Evolutionary conservation across 2,888 invertebrate genomes (phyloP).

Genomic region (Hipparchia sbordonii): DNA sequence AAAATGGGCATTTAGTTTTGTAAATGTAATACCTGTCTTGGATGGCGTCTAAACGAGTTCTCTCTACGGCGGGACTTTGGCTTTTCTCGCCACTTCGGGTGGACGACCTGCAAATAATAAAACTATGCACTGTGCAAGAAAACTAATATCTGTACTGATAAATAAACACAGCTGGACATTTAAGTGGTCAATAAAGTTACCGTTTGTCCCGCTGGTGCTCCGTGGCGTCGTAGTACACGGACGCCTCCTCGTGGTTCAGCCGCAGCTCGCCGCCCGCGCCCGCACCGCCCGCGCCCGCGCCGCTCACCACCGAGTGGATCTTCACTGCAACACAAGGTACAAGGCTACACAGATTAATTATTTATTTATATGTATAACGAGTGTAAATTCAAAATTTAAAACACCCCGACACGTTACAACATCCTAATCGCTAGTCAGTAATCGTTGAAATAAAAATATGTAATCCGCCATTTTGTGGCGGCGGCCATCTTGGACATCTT

Average conservation of each 20-base stretch:
- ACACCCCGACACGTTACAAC: too few relatives aligned
- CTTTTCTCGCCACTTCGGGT: constrained; percentile 75
- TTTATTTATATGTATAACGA: too few relatives aligned
- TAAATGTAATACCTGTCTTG: constrained; percentile 60
- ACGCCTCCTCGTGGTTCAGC: constrained; percentile 87
- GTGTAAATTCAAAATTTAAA: too few relatives aligned
- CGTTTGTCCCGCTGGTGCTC: constrained; percentile 83
- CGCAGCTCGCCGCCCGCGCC: constrained; percentile 63
- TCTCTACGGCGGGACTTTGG: constrained; percentile 69
- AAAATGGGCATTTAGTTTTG: background rate
- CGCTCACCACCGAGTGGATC: constrained; percentile 73
- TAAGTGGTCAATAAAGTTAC: constrained; percentile 42
- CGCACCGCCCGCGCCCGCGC: constrained; percentile 65
- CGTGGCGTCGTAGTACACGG: constrained; percentile 91
- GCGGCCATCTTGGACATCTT: too few relatives aligned
- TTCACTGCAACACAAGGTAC: constrained; percentile 55
- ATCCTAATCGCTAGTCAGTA: too few relatives aligned
- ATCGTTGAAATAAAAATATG: too few relatives aligned
- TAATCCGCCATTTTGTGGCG: too few relatives aligned
- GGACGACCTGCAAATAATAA: constrained; percentile 56
- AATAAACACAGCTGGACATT: too few relatives aligned
- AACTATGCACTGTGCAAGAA: background rate
- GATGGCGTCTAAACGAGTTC: constrained; percentile 65
- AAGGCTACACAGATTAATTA: too few relatives aligned
- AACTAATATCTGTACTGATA: too few relatives aligned